These are phyloP conservation scores for Leptopilina drosophilae DNA, from an alignment of 2,888 invertebrate genomes.

Conservation along the genomic window DNA sequence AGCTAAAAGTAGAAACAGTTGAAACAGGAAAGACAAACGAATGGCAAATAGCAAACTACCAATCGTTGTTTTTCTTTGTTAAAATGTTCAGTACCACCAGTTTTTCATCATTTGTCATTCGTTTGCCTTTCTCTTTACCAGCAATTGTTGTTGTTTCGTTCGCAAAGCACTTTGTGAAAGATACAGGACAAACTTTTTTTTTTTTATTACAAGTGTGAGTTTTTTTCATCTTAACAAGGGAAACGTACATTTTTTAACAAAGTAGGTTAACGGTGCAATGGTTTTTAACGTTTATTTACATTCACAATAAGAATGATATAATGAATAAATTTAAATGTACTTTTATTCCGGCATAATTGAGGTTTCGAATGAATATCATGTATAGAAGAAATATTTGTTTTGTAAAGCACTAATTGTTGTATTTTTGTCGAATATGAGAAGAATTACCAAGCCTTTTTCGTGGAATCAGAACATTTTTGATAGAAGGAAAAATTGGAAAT, in stretches of 20 bases:
- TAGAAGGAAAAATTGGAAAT: too few relatives aligned
- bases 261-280: background rate
- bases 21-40: conserved; percentile 36
- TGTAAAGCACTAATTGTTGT: too few relatives aligned
- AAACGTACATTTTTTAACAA: background rate
- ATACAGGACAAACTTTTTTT: conserved; percentile 7
- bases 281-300: background rate
- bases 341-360: background rate
- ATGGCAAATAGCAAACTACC: conserved; percentile 30
- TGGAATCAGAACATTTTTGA: too few relatives aligned
- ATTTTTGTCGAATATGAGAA: too few relatives aligned
- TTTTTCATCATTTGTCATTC: conserved; percentile 38
- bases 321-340: background rate
- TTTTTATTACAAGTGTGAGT: conserved; percentile 15
- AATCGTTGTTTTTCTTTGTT: conserved; percentile 31
- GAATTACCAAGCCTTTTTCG: too few relatives aligned
- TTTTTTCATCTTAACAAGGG: conserved; percentile 2
- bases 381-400: background rate
- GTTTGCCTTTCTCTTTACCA: conserved; percentile 20
- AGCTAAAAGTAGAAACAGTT: conserved; percentile 3
- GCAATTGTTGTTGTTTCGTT: background rate
- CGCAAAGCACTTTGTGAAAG: conserved; percentile 5
- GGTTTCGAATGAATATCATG: background rate
- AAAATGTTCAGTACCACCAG: conserved; percentile 14
- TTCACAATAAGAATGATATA: background rate